Evolutionary conservation across 2,797 vertebrate genomes (phyloP), one percentile per base, ranked within the genome.

Genomic region (Malacoctenus gilli): DNA sequence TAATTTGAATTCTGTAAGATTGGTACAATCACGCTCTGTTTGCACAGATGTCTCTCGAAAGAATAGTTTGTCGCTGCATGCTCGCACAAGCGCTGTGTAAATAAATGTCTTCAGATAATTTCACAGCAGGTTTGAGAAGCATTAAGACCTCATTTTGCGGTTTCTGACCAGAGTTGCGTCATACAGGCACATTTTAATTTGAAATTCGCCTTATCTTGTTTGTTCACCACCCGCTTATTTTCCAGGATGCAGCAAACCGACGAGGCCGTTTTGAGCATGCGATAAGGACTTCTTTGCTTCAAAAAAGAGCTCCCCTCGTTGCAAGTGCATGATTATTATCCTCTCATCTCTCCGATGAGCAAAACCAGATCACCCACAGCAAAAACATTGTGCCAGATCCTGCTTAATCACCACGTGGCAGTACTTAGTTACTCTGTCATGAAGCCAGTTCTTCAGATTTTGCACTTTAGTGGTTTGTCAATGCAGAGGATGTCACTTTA

Each of bases 381-480:
- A 32, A 37, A 8, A 49, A 32, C 8, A 18, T 15, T 44, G 11
- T 31, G 49, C 9, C 62, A 38, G 19, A 37, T 60, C 16, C 8
- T 30, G 13, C n/a, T 22, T 8, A 41, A 16, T 34, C 56, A 56
- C 59, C 77, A 50, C 59, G 60, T 67, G 85, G 68, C 65, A 68
- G 53, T 49, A 28, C 25, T 28, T n/a, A n/a, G n/a, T n/a, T 50
- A 20, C 21, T n/a, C 36, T 53, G 41, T 62, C 41, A 57, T 68
- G 54, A 74, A 55, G 42, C 65, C 48, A 63, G 13, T 49, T 81
- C 36, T 36, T 39, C 21, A 59, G 59, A 59, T 57, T 11, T 59
- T 88, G 90, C 90, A 92, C 89, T 91, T 92, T 90, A 89, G 72
- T 60, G 16, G 70, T 55, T 72, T 75, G 58, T 78, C 31, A 65